Evolutionary conservation across 1,140 invertebrate genomes (phyloP), one percentile per base, ranked within the genome.

Genomic region (Zaprionus gabonicus): DNA sequence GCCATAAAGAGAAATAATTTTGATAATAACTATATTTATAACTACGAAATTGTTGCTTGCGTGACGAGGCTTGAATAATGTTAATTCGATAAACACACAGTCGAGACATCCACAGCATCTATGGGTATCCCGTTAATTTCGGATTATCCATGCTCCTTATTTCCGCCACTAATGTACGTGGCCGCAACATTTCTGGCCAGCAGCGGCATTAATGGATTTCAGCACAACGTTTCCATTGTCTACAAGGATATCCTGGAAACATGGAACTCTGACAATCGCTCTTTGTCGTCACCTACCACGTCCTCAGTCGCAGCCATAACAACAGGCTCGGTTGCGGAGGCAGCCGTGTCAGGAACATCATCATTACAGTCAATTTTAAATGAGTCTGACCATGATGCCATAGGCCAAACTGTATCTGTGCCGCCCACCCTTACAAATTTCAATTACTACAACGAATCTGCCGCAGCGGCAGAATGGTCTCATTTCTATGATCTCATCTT

Each of bases 401-500:
- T 51, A 13, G 75, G 60, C 10, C 53, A 38, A n/a, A 53, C 49
- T 20, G 10, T 44, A 46, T 17, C 41, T 51, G 20, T 51, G 46
- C 12, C 46, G 44, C 58, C 80, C 4, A 27, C 78, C 15, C 49
- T 71, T 64, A 83, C 78, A 28, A 68, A 66, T 44, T 81, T 83
- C 44, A 91, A 76, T 62, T 85, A 91, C 69, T 90, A 90, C 73
- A 90, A 90, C 62, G 85, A 90, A 81, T 91, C 87, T n/a, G 82
- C 82, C 10, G 81, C 87, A n/a, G 83, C 81, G 5, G 70, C 76
- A 25, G 91, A 92, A 57, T 92, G 91, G 91, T 64, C 75, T 25
- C 91, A 92, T 59, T 92, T 92, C 78, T 92, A 92, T 76, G 91
- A 92, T 77, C 79, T 92, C 69, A 71, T 92, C 17, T 53, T 92